Percentiles rank a stretch among this genome's conserved stretches.
Conservation (phyloP, 1,140 invertebrate species). For the Drosophila truncata region DNA sequence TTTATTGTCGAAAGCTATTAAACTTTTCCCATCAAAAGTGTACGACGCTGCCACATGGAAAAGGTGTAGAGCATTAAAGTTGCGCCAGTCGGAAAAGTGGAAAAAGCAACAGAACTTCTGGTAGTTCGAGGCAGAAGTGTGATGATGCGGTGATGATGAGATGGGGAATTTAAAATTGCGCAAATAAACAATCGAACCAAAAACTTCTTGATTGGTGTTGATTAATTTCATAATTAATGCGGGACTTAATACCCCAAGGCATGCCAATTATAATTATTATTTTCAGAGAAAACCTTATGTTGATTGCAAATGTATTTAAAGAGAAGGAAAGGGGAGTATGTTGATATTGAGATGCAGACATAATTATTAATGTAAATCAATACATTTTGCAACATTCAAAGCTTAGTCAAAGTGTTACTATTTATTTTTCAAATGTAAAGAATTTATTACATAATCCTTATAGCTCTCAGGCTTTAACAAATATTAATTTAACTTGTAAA, state of each 20-base stretch:
- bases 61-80: slow-evolving; percentile 76
- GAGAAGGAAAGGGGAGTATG: neutral
- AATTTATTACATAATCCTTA: too few species aligned
- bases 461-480: neutral
- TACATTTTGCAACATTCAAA: neutral
- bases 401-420: too few species aligned
- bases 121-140: slow-evolving; percentile 2
- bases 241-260: neutral
- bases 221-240: slow-evolving; percentile 6
- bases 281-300: neutral
- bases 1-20: slow-evolving; percentile 84
- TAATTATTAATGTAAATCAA: neutral
- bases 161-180: slow-evolving; percentile 1
- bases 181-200: slow-evolving; percentile 15
- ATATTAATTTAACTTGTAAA: neutral
- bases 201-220: slow-evolving; percentile 9
- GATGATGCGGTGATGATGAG: slow-evolving; percentile 24
- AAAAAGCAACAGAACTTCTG: slow-evolving; percentile 7
- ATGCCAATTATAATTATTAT: neutral
- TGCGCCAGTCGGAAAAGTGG: slow-evolving; percentile 33
- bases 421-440: too few species aligned
- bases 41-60: slow-evolving; percentile 73
- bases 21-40: slow-evolving; percentile 82
- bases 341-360: neutral
- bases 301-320: neutral